Percentiles rank a stretch among this genome's conserved stretches.
These are phyloP conservation scores for Hyla sarda DNA, from an alignment of 2,113 vertebrate species.

Conservation along the genomic window DNA sequence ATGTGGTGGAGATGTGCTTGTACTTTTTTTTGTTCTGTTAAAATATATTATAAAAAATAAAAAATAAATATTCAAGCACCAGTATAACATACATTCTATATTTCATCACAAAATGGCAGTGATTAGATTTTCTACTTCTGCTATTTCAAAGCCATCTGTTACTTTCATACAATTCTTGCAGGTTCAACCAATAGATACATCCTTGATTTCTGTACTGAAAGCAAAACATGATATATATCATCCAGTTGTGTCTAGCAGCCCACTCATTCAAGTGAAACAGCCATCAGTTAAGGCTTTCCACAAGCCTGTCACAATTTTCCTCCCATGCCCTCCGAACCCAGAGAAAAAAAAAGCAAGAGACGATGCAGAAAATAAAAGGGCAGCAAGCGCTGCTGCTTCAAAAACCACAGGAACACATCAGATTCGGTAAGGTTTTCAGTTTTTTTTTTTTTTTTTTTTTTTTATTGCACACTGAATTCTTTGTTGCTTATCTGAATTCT, in stretches of 20 bases:
- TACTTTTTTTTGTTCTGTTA: too few species aligned
- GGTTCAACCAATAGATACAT: slow-evolving; percentile 82
- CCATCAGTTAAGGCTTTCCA: slow-evolving; percentile 76
- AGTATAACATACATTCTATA: not conserved
- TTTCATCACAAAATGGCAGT: not conserved
- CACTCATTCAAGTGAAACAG: slow-evolving; percentile 77
- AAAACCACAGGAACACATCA: slow-evolving; percentile 57
- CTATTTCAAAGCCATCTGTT: not conserved
- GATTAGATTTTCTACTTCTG: not conserved
- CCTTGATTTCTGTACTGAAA: slow-evolving; percentile 76
- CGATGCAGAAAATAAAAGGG: slow-evolving; percentile 63
- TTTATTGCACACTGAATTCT: not conserved
- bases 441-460: not conserved
- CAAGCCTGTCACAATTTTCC: slow-evolving; percentile 72
- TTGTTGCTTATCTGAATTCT: not conserved
- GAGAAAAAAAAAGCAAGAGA: slow-evolving; percentile 70
- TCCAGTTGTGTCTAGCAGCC: slow-evolving; percentile 77
- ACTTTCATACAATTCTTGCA: slow-evolving; percentile 61
- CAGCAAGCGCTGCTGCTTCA: slow-evolving; percentile 57
- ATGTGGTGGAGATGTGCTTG: too few species aligned
- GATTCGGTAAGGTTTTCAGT: slow-evolving; percentile 68
- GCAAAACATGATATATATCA: slow-evolving; percentile 73
- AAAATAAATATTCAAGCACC: too few species aligned
- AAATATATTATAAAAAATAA: too few species aligned
- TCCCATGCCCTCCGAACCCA: slow-evolving; percentile 81